Evolutionary conservation across 2,797 vertebrate genomes (phyloP), one percentile per base, ranked within the genome.

Genomic region (Avahi laniger): DNA sequence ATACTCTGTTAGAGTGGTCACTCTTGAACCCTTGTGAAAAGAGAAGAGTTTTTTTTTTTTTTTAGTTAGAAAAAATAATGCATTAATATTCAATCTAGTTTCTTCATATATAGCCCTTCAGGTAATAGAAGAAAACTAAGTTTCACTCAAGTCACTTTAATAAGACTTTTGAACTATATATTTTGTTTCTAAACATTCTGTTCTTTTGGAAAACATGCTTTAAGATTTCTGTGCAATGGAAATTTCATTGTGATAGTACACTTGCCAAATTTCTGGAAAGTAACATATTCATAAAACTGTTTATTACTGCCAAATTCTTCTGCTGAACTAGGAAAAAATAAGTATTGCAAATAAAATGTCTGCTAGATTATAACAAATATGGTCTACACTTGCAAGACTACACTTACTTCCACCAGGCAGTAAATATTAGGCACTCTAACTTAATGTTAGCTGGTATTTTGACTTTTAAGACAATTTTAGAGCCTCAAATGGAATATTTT

Each of bases 221-320:
- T 84, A 84, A 86, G 41, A 79, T 79, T 87, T 95, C 78, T 79
- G 35, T 61, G 85, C 57, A 70, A 75, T 94, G 90, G 84, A 94
- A 94, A 91, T 61, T 88, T 86, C 50, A 73, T n/a, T 94, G 46
- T 93, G 89, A 96, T 85, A 67, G 48, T 61, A 48, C 10, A 17
- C n/a, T 85, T 81, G 88, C 89, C 94, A 96, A 70, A 95, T 89
- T 88, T 96, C 82, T 96, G 89, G 84, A 89, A 95, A 91, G 48
- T 43, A 89, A 84, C 13, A 57, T 89, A 76, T 72, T 83, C 54
- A 83, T 70, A 95, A 92, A 95, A 65, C 28, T 33, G 41, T 48
- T 80, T 22, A 69, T 54, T 52, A 28, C 43, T 85, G 92, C 73
- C 82, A 95, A 96, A 85, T 78, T 70, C 65, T 96, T 79, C 86